Conservation (phyloP, 2,797 vertebrate species). For the Microcaecilia unicolor region DNA sequence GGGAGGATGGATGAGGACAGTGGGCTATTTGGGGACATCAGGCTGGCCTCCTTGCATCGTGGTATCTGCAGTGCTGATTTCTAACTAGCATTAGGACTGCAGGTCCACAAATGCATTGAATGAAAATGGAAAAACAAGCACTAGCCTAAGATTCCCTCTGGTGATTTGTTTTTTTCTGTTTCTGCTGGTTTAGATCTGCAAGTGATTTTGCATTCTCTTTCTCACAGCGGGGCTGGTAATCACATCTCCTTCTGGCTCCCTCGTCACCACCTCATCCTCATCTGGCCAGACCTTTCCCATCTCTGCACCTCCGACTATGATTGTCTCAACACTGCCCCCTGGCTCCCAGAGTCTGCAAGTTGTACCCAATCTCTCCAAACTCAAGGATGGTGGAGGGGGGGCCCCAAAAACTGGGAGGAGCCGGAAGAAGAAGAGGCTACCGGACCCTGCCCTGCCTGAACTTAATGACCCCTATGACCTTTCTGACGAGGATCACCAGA, state of each 20-base stretch:
- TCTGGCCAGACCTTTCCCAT: slow-evolving; percentile 79
- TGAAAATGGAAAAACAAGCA: no score
- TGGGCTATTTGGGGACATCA: no score
- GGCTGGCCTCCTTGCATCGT: no score
- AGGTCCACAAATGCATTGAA: no score
- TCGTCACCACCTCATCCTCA: slow-evolving; percentile 74
- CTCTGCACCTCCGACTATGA: slow-evolving; percentile 81
- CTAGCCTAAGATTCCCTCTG: no score
- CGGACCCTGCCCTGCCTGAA: slow-evolving; percentile 62
- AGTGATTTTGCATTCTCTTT: slow-evolving; percentile 21
- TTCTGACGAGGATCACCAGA: slow-evolving; percentile 75
- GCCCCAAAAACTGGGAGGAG: slow-evolving; percentile 68
- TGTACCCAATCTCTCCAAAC: slow-evolving; percentile 61
- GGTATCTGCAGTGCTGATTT: no score
- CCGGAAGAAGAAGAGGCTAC: slow-evolving; percentile 82
- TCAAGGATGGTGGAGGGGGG: slow-evolving; percentile 45
- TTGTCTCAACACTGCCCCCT: slow-evolving; percentile 79
- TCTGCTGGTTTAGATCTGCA: no score
- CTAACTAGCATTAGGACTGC: no score
- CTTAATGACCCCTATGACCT: slow-evolving; percentile 80
- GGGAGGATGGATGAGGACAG: no score
- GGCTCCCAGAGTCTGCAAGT: slow-evolving; percentile 73
- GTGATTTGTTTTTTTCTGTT: no score
- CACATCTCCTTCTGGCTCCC: slow-evolving; percentile 85
- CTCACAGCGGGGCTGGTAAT: slow-evolving; percentile 86